Evolutionary conservation across 2,113 vertebrate species (phyloP).

Genomic region (Montifringilla adamsi): DNA sequence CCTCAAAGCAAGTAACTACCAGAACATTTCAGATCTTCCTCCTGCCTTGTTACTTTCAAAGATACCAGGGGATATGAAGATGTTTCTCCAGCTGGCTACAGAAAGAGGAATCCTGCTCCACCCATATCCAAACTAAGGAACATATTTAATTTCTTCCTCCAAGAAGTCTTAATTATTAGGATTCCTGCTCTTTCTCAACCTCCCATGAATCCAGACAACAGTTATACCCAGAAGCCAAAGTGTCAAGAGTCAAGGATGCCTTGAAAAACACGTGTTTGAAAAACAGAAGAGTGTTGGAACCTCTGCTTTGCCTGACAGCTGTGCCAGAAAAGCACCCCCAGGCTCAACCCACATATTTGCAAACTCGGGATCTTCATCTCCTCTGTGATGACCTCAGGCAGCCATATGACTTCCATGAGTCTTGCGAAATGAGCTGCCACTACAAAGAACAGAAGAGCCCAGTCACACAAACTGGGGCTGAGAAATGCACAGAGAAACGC

Average conservation of each 20-base stretch:
- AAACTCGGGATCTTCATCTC: background rate
- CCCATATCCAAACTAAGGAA: background rate
- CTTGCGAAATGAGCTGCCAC: background rate
- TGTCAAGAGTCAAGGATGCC: background rate
- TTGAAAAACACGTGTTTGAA: background rate
- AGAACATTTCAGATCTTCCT: background rate
- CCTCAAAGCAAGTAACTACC: background rate
- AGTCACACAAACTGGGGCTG: fast-evolving
- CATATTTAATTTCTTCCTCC: background rate
- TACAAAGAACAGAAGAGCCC: background rate
- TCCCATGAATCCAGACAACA: background rate
- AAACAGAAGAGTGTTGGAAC: background rate
- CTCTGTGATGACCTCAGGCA: background rate
- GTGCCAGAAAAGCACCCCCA: background rate
- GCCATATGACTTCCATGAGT: background rate
- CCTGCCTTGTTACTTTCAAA: background rate
- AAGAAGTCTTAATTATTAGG: background rate
- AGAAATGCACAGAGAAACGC: background rate
- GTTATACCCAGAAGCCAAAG: background rate
- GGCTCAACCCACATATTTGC: background rate
- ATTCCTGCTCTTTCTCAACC: background rate
- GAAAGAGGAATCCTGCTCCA: background rate
- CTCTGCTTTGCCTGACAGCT: background rate
- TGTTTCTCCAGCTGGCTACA: background rate
- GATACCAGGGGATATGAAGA: background rate